Conservation (phyloP, 1,140 invertebrate species). For the Araneus ventricosus region DNA sequence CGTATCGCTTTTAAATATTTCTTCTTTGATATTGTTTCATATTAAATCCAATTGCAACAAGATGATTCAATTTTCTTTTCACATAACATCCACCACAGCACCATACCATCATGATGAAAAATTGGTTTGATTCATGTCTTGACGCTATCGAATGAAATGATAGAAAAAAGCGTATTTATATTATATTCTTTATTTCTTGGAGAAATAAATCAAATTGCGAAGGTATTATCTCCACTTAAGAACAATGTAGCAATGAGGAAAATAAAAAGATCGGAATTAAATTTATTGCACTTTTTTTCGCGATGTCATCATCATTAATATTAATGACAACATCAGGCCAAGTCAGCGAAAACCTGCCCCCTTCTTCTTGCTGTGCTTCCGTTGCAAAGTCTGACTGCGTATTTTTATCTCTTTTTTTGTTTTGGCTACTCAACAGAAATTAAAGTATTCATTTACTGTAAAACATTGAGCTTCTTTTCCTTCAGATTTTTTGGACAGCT, state of each 20-base stretch:
- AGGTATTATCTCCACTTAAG: background rate
- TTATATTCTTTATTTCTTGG: background rate
- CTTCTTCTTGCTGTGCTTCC: background rate
- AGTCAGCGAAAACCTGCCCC: background rate
- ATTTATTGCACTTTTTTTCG: background rate
- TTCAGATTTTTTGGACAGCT: background rate
- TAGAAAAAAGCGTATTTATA: background rate
- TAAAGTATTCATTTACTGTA: background rate
- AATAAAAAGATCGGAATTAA: background rate
- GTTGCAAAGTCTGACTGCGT: background rate
- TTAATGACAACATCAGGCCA: background rate
- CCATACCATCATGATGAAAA: too few relatives aligned
- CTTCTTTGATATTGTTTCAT: too few relatives aligned
- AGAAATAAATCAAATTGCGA: background rate
- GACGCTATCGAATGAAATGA: background rate
- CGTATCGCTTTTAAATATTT: too few relatives aligned
- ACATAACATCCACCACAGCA: too few relatives aligned
- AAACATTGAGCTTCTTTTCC: background rate
- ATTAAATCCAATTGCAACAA: too few relatives aligned
- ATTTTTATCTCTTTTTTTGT: too few relatives aligned
- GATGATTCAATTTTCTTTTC: too few relatives aligned
- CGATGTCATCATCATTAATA: conserved; percentile 38
- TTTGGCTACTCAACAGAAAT: background rate
- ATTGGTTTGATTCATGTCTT: too few relatives aligned
- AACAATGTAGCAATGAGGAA: background rate